Evolutionary conservation across 2,797 vertebrate species (phyloP), one percentile per base, ranked within the genome.

Genomic region (Dendrocincla fuliginosa): DNA sequence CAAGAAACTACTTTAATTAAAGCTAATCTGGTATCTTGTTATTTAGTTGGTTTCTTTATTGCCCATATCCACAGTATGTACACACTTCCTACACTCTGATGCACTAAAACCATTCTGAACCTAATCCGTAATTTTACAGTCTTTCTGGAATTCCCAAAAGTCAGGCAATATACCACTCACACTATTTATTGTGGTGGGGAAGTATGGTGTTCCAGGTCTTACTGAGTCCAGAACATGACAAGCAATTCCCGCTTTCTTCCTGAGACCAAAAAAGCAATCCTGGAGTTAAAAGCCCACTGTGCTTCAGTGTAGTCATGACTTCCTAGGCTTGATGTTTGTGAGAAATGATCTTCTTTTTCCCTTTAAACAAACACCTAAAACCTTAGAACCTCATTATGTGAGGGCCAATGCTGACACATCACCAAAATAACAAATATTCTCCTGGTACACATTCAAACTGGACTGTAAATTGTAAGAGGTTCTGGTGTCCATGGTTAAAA

Each of bases 111-210:
- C 42, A 18, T 67, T 37, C 24, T 74, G 25, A 42, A 64, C 17
- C 24, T 15, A 35, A 11, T 49, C 8, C 1, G 0, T 55, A 44
- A 33, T 39, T 57, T 32, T 82, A 55, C 1, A 0, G 25, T 30
- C 17, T 85, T 56, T 78, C 16, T 60, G 27, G 20, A 87, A 50
- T 70, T 89, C 11, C 27, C 15, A 7, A 30, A 61, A 50, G 18
- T 73, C 19, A 24, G 56, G 24, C 23, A 41, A 0, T 55, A 0
- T 55, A 32, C 4, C 35, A 9, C 44, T 67, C 8, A 4, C 0
- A 1, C 65, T 4, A 44, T 49, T 19, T 59, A 0, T 41, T 7
- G 2, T 6, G 12, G 59, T 39, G 17, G 23, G 25, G 18, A 55
- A 37, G 10, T 22, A 4, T 52, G 14, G 5, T 33, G 7, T 50